Percentiles rank a stretch among this genome's conserved stretches.
Evolutionary conservation across 1,140 invertebrate species (phyloP).

Genomic region (Drosophila trapezifrons): DNA sequence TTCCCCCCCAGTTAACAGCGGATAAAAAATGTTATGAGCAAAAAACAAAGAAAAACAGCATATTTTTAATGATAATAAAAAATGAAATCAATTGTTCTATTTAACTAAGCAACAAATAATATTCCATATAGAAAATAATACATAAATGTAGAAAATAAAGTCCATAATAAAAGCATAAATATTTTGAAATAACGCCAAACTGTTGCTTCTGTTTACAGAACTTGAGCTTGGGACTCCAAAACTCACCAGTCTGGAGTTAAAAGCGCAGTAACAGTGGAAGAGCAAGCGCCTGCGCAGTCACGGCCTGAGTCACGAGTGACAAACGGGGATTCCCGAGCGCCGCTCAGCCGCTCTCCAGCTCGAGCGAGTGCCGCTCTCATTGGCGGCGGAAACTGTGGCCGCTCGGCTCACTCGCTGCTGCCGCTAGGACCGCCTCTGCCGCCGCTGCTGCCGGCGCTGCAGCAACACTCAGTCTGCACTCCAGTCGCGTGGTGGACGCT

Average conservation of each 20-base stretch:
- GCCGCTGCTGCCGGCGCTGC: slow-evolving; percentile 39
- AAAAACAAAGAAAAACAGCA: background rate
- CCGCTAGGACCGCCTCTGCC: slow-evolving; percentile 37
- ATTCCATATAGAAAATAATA: too few species aligned
- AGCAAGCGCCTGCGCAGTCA: slow-evolving; percentile 53
- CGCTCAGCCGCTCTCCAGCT: background rate
- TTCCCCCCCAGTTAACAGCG: slow-evolving; percentile 35
- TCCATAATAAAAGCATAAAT: background rate
- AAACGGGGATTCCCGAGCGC: slow-evolving; percentile 7
- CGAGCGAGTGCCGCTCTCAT: slow-evolving; percentile 50
- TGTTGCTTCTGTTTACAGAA: slow-evolving; percentile 62
- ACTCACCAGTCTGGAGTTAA: slow-evolving; percentile 35
- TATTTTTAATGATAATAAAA: background rate
- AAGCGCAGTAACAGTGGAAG: slow-evolving; percentile 31
- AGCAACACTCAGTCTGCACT: slow-evolving; percentile 46
- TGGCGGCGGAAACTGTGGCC: slow-evolving; percentile 38
- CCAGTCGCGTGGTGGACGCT: slow-evolving; percentile 63
- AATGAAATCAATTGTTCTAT: background rate
- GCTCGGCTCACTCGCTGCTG: slow-evolving; percentile 57
- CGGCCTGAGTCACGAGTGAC: slow-evolving; percentile 2
- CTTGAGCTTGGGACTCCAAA: slow-evolving; percentile 4
- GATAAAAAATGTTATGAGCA: slow-evolving; percentile 52
- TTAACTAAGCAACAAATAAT: background rate
- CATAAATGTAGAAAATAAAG: background rate
- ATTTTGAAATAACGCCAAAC: slow-evolving; percentile 42